These are phyloP conservation scores for Drosophila rhopaloa DNA, from an alignment of 1,140 invertebrate species.

Conservation along the genomic window DNA sequence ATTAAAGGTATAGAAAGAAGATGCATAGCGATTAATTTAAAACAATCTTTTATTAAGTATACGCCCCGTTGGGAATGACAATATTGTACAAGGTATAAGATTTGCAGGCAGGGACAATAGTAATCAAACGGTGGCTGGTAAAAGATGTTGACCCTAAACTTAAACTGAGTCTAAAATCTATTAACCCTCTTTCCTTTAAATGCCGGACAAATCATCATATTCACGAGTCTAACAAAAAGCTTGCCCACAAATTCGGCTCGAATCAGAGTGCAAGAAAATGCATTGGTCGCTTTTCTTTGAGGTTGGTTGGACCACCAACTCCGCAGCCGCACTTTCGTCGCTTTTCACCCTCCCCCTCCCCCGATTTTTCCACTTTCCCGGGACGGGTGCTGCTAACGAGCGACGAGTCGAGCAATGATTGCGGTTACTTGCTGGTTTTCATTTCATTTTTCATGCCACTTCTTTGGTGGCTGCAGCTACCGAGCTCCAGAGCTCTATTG, in stretches of 20 bases:
- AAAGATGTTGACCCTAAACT: too few species aligned
- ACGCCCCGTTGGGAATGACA: too few species aligned
- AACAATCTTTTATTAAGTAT: too few species aligned
- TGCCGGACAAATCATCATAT: background rate
- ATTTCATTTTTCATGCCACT: conserved; percentile 78
- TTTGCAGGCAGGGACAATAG: too few species aligned
- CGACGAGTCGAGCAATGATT: conserved; percentile 78
- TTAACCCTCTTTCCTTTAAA: background rate
- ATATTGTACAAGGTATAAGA: too few species aligned
- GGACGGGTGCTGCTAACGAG: conserved; percentile 57
- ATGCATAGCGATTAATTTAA: too few species aligned
- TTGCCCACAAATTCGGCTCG: background rate
- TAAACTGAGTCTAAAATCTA: too few species aligned
- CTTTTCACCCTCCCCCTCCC: background rate
- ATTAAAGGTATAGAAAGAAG: too few species aligned
- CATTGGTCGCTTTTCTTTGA: conserved; percentile 34
- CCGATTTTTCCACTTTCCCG: conserved; percentile 4
- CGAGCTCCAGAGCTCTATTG: too few species aligned
- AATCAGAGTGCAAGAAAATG: conserved; percentile 12
- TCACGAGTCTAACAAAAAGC: background rate
- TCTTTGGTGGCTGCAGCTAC: conserved; percentile 7
- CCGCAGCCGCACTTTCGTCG: background rate
- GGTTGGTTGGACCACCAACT: conserved; percentile 1
- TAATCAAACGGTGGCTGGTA: too few species aligned
- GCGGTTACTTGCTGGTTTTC: conserved; percentile 78